Evolutionary conservation across 2,888 invertebrate species (phyloP).

Genomic region (Andrena camellia): DNA sequence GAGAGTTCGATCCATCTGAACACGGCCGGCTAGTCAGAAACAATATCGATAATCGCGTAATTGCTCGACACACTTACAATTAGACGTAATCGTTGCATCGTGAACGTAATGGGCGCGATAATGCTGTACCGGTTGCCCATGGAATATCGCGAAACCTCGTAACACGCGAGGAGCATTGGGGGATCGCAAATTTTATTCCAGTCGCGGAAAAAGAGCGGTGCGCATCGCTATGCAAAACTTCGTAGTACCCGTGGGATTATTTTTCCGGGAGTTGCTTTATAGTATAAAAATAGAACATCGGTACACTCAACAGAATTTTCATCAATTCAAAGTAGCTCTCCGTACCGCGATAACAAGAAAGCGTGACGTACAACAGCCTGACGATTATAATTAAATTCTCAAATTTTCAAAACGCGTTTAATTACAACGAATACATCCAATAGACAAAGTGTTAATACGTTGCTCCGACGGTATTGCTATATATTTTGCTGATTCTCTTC

Average conservation of each 20-base stretch:
- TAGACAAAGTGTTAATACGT: too few relatives aligned
- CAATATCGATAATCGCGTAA: slow-evolving; percentile 59
- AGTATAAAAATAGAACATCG: slow-evolving; percentile 1
- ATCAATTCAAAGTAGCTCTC: slow-evolving; percentile 23
- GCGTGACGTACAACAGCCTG: slow-evolving; percentile 39
- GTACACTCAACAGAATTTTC: slow-evolving; percentile 26
- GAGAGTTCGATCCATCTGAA: slow-evolving; percentile 13
- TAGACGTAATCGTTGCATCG: slow-evolving; percentile 49
- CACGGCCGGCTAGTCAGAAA: slow-evolving; percentile 30
- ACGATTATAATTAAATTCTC: slow-evolving; percentile 56
- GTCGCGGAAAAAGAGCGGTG: not conserved
- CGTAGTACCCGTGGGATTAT: not conserved
- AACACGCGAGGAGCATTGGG: slow-evolving; percentile 4
- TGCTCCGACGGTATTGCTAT: too few relatives aligned
- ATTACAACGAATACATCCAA: too few relatives aligned
- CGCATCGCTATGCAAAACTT: not conserved
- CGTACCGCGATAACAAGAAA: slow-evolving; percentile 39
- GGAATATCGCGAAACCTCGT: slow-evolving; percentile 20
- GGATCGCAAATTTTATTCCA: slow-evolving; percentile 11
- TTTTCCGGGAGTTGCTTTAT: not conserved
- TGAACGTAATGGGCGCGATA: slow-evolving; percentile 63
- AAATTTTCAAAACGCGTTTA: slow-evolving; percentile 10
- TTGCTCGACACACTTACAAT: slow-evolving; percentile 48
- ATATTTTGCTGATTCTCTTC: not conserved
- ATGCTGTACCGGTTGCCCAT: slow-evolving; percentile 31